Conservation (phyloP, 1,140 invertebrate genomes). For the Drosophila insularis region DNA sequence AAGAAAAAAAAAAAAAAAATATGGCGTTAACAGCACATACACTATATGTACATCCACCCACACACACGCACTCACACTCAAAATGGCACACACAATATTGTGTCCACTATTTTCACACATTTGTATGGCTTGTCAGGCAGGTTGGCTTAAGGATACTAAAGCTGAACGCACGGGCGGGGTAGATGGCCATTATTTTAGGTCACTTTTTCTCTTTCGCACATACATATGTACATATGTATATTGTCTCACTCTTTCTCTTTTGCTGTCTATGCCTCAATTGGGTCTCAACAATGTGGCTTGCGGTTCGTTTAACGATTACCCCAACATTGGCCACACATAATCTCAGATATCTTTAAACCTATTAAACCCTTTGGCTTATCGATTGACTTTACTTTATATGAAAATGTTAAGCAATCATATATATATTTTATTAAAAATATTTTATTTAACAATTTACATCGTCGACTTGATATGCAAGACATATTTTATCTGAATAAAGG, state of each 20-base stretch:
- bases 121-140: conserved; percentile 43
- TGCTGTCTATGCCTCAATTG: neutral
- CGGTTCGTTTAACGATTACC: neutral
- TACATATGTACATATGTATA: neutral
- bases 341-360: neutral
- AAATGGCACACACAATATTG: conserved; percentile 46
- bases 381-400: too few relatives aligned
- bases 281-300: neutral
- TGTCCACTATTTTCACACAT: conserved; percentile 80
- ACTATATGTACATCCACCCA: conserved; percentile 22
- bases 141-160: neutral
- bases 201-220: conserved; percentile 44
- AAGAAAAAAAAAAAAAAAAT: conserved; percentile 46
- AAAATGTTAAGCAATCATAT: too few relatives aligned
- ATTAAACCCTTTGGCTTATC: too few relatives aligned
- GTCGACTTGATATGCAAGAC: too few relatives aligned
- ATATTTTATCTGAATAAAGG: too few relatives aligned
- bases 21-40: conserved; percentile 60
- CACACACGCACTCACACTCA: conserved; percentile 29
- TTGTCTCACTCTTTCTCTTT: neutral
- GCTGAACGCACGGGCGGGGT: neutral
- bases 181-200: conserved; percentile 59
- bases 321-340: neutral
- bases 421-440: too few relatives aligned
- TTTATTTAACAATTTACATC: too few relatives aligned